Evolutionary conservation across 2,888 invertebrate species (phyloP).

Genomic region (Pammene aurita): DNA sequence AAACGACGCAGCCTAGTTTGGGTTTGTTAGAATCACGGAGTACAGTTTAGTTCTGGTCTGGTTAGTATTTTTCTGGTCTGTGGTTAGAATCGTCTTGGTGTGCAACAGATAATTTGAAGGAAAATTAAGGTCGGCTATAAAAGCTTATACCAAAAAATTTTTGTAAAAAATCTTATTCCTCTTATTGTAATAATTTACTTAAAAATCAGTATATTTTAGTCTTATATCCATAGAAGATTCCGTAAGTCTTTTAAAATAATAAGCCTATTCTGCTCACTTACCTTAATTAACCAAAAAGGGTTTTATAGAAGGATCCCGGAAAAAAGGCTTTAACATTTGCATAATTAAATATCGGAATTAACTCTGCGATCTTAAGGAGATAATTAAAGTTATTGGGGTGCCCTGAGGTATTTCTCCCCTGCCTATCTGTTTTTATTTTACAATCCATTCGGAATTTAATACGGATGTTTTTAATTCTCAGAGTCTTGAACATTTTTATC

Average conservation of each 20-base stretch:
- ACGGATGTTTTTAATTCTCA: conserved; percentile 57
- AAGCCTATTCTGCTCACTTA: conserved; percentile 50
- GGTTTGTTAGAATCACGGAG: too few species aligned
- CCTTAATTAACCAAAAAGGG: conserved; percentile 58
- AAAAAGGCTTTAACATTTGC: conserved; percentile 67
- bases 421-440: conserved; percentile 50
- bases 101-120: too few species aligned
- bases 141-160: too few species aligned
- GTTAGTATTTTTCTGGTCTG: too few species aligned
- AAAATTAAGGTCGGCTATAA: too few species aligned
- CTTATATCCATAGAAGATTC: not conserved
- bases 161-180: too few species aligned
- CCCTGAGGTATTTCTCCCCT: conserved; percentile 54
- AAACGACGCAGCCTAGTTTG: too few species aligned
- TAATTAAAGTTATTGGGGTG: conserved; percentile 68
- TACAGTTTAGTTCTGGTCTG: too few species aligned
- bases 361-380: conserved; percentile 59
- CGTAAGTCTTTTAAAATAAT: conserved; percentile 43
- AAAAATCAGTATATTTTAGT: too few species aligned
- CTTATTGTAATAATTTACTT: too few species aligned
- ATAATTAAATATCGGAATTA: conserved; percentile 75
- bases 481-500: conserved; percentile 59
- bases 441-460: conserved; percentile 52
- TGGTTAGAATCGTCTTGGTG: too few species aligned
- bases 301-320: conserved; percentile 50